These are phyloP conservation scores for Gopherus evgoodei DNA, from an alignment of 2,113 vertebrate genomes.

Conservation along the genomic window DNA sequence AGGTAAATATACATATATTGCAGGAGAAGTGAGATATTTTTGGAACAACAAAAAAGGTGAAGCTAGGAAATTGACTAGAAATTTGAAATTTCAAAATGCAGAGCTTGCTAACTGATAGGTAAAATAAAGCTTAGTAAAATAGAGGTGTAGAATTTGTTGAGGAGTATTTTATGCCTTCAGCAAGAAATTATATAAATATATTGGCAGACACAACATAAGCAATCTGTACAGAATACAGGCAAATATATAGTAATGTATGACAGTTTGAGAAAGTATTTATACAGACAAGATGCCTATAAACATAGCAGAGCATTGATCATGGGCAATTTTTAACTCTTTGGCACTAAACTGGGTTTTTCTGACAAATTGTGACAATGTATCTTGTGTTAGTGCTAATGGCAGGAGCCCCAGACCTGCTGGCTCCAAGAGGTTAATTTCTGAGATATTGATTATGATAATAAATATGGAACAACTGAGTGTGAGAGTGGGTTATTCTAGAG, in stretches of 20 bases:
- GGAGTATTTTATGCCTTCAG: constrained; percentile 50
- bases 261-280: background rate
- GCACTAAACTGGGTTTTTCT: background rate
- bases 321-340: fast-evolving
- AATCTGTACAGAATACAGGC: constrained; percentile 34
- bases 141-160: constrained; percentile 52
- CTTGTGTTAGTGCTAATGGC: background rate
- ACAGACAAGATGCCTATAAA: background rate
- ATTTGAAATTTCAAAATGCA: constrained; percentile 47
- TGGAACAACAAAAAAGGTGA: constrained; percentile 34
- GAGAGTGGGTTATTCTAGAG: background rate
- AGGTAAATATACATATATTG: background rate
- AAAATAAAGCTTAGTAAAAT: constrained; percentile 53
- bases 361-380: background rate
- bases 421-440: background rate
- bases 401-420: background rate
- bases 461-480: background rate
- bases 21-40: constrained; percentile 9
- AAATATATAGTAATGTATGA: constrained; percentile 1
- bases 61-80: constrained; percentile 46
- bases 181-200: constrained; percentile 56
- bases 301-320: background rate
- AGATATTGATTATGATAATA: background rate
- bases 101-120: constrained; percentile 49
- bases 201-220: constrained; percentile 36